Evolutionary conservation across 2,888 invertebrate species (phyloP).

Genomic region (Andrena minutula): DNA sequence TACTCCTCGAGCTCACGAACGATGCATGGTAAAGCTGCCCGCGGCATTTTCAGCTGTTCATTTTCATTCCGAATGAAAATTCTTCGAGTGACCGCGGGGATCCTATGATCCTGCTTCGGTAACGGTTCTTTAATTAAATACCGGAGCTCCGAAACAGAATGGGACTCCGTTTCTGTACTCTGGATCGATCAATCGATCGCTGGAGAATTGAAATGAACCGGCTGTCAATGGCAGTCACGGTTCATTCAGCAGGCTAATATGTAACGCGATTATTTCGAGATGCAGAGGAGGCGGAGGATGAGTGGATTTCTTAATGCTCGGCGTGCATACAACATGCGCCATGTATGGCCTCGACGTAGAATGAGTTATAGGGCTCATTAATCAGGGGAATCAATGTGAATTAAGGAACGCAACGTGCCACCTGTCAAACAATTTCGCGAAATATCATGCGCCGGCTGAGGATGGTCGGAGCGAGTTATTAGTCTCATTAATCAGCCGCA

Average conservation of each 20-base stretch:
- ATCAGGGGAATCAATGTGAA: slow-evolving; percentile 65
- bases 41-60: background rate
- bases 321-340: background rate
- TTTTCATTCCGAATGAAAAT: background rate
- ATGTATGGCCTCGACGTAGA: background rate
- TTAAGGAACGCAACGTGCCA: slow-evolving; percentile 61
- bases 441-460: slow-evolving; percentile 41
- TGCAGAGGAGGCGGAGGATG: slow-evolving; percentile 27
- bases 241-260: slow-evolving; percentile 39
- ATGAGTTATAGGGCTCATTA: slow-evolving; percentile 58
- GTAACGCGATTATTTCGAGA: slow-evolving; percentile 35
- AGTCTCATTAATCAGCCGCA: slow-evolving; percentile 64
- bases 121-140: background rate
- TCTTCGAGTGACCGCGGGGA: background rate
- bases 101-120: background rate
- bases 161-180: background rate
- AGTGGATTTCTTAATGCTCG: slow-evolving; percentile 41
- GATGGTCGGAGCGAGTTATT: slow-evolving; percentile 58
- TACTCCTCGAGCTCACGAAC: background rate
- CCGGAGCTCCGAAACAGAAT: background rate
- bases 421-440: slow-evolving; percentile 61
- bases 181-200: slow-evolving; percentile 24
- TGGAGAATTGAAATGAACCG: slow-evolving; percentile 15
- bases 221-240: slow-evolving; percentile 49
- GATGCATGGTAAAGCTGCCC: background rate